Evolutionary conservation across 2,113 vertebrate species (phyloP).

Genomic region (Helogale parvula): DNA sequence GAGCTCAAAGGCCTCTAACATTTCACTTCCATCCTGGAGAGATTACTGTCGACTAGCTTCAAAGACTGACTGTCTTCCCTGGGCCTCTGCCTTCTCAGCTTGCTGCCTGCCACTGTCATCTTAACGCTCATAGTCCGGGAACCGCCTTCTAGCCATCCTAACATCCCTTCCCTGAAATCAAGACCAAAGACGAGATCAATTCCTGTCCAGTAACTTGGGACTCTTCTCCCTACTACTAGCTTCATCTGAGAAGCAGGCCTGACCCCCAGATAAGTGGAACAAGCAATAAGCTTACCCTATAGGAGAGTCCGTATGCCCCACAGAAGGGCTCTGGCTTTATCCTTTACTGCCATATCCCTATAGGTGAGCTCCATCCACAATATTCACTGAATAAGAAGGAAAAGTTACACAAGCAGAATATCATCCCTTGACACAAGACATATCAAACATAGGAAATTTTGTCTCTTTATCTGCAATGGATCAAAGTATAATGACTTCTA

Average conservation of each 20-base stretch:
- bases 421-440: neutral
- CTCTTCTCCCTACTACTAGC: neutral
- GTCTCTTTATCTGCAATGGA: neutral
- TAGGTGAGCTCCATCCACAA: neutral
- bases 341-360: neutral
- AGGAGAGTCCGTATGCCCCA: neutral
- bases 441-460: neutral
- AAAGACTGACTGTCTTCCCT: neutral
- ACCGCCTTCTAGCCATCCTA: neutral
- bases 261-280: neutral
- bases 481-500: neutral
- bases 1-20: neutral
- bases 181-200: neutral
- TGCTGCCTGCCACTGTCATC: neutral
- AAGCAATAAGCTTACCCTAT: neutral
- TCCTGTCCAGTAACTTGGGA: neutral
- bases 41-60: neutral
- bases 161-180: neutral
- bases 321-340: neutral
- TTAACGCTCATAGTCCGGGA: neutral
- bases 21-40: neutral
- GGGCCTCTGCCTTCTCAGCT: neutral
- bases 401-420: neutral
- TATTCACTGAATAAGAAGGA: neutral
- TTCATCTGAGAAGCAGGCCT: neutral